phyloP scores from a whole-genome alignment of 23 tunicate genomes.

The Trididemnum clinides region DNA sequence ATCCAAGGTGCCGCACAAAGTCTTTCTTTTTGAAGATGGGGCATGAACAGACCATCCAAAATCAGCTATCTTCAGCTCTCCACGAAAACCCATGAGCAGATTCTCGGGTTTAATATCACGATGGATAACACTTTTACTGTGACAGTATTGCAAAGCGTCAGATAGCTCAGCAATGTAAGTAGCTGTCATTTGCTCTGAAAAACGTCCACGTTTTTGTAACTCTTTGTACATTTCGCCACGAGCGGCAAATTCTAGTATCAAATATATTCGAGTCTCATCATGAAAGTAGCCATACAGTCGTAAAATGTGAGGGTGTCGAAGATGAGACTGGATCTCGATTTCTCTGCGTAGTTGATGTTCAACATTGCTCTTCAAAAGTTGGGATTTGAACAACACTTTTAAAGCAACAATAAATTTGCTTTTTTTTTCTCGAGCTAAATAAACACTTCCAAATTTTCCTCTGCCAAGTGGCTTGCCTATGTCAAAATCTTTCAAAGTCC shows the following conservation, averaged over 20 bases:
- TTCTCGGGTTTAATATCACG: conserved; percentile 98
- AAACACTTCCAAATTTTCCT: conserved; percentile 97
- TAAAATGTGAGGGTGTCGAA: conserved; percentile 93
- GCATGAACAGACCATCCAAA: conserved; percentile 99
- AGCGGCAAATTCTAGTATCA: conserved; percentile 89
- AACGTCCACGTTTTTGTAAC: conserved; percentile 59
- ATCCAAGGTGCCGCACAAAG: conserved; percentile 97
- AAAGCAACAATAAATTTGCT: conserved; percentile 92
- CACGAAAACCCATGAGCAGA: conserved; percentile 90
- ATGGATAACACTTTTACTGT: conserved; percentile 91
- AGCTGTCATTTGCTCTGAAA: conserved; percentile 76
- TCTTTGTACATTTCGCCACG: conserved; percentile 98
- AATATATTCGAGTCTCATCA: conserved; percentile 82
- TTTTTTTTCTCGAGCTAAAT: conserved; percentile 88
- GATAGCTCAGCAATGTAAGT: conserved; percentile 92
- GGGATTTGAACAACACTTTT: conserved; percentile 86
- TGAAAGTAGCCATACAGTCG: conserved; percentile 89
- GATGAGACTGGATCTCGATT: conserved; percentile 94
- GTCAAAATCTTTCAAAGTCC: conserved; percentile 88
- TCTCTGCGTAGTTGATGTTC: conserved; percentile 95
- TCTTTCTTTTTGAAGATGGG: conserved; percentile 80
- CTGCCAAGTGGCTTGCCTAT: conserved; percentile 97
- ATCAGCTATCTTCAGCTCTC: conserved; percentile 95
- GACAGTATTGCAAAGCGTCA: conserved; percentile 94
- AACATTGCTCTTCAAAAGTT: conserved; percentile 81